Conservation (phyloP, 30 jellyfish, hydroid and myxozoan species). For the Hydractinia echinata region DNA sequence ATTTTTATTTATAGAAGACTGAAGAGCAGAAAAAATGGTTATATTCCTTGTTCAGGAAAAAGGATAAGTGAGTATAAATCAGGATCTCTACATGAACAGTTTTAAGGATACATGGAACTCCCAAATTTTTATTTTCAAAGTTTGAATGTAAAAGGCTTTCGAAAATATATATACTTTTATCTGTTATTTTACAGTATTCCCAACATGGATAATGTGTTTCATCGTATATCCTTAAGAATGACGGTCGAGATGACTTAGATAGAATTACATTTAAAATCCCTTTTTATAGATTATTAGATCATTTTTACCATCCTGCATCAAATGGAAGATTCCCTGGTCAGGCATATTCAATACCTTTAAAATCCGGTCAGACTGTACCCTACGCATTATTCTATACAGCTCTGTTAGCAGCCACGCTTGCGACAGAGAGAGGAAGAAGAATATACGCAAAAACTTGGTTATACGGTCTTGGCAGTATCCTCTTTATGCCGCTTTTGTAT, state of each 20-base stretch:
- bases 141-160: too few species aligned
- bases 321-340: conserved; percentile 14
- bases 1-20: background rate
- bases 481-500: conserved; percentile 11
- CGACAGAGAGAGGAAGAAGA: conserved; percentile 12
- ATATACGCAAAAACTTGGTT: background rate
- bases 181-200: too few species aligned
- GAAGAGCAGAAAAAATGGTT: conserved; percentile 18
- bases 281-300: background rate
- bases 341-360: background rate
- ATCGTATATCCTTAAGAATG: too few species aligned
- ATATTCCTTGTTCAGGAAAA: background rate
- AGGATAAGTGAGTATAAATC: background rate
- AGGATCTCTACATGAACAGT: too few species aligned
- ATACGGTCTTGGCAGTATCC: background rate
- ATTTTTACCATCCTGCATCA: conserved; percentile 13
- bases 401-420: background rate
- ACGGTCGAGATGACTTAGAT: too few species aligned
- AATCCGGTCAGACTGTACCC: background rate
- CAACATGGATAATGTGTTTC: too few species aligned
- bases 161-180: too few species aligned
- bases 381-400: background rate
- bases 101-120: too few species aligned
- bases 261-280: background rate
- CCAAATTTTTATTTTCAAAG: too few species aligned